Evolutionary conservation across 2,797 vertebrate species (phyloP).

Genomic region (Notoglanidium macrostoma): DNA sequence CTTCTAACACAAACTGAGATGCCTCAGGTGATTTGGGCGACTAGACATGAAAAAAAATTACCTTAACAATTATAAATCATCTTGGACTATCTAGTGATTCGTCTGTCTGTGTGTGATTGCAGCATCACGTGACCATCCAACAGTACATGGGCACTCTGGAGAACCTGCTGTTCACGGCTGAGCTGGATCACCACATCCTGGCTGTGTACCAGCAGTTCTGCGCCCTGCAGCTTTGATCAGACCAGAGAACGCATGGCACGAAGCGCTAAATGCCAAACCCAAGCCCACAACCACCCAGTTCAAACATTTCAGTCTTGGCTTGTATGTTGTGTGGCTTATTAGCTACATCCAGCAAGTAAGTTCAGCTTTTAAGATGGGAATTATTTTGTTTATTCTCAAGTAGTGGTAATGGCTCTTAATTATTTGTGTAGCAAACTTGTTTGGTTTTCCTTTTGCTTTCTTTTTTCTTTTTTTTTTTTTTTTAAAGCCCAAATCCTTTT

Average conservation of each 20-base stretch:
- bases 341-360: constrained; percentile 10
- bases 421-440: constrained; percentile 40
- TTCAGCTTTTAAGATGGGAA: constrained; percentile 25
- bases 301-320: constrained; percentile 57
- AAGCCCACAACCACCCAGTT: constrained; percentile 34
- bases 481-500: constrained; percentile 29
- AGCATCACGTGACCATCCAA: constrained; percentile 98
- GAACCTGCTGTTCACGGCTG: constrained; percentile 97
- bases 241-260: not conserved
- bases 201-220: constrained; percentile 98
- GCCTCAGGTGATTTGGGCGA: no score
- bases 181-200: constrained; percentile 95
- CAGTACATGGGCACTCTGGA: constrained; percentile 98
- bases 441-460: constrained; percentile 18
- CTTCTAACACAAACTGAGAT: not conserved
- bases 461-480: constrained; percentile 25
- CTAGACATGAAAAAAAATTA: not conserved
- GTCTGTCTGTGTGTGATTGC: constrained; percentile 39
- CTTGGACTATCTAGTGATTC: not conserved
- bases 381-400: constrained; percentile 31
- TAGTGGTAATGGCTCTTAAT: constrained; percentile 39
- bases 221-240: constrained; percentile 88
- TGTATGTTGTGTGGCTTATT: constrained; percentile 53
- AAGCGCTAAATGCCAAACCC: not conserved
- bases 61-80: not conserved